phyloP scores from a whole-genome alignment of 2,113 vertebrate genomes.

The Neogobius melanostomus region DNA sequence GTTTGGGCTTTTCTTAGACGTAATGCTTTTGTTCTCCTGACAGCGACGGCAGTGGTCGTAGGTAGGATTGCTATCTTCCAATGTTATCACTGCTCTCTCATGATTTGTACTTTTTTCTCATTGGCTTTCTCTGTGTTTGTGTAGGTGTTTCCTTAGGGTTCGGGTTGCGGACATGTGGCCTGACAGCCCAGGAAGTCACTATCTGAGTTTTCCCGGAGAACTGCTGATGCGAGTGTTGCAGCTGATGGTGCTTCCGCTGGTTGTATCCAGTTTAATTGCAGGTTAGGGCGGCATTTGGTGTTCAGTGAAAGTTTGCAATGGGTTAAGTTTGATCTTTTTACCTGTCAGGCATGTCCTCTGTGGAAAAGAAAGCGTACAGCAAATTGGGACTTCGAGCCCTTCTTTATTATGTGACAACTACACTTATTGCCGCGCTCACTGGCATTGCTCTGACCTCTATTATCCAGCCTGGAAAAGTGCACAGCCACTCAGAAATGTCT shows the following conservation, averaged over 20 bases:
- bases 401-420: conserved; percentile 83
- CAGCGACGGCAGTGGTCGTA: conserved; percentile 10
- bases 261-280: conserved; percentile 48
- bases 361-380: conserved; percentile 19
- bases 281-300: conserved; percentile 9
- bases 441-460: conserved; percentile 82
- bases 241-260: conserved; percentile 43
- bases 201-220: conserved; percentile 41
- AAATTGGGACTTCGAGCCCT: conserved; percentile 68
- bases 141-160: conserved; percentile 34
- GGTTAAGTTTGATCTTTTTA: background rate
- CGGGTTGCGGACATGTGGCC: conserved; percentile 8
- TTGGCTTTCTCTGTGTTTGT: background rate
- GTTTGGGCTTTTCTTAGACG: conserved; percentile 15
- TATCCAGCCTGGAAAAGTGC: conserved; percentile 38
- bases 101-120: background rate
- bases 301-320: background rate
- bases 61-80: conserved; percentile 17
- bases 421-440: conserved; percentile 64
- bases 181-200: conserved; percentile 26
- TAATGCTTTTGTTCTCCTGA: conserved; percentile 36
- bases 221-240: conserved; percentile 35
- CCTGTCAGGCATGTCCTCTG: conserved; percentile 26
- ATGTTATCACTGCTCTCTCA: background rate
- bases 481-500: conserved; percentile 40